Conservation (phyloP, 2,888 invertebrate species). For the Sympetrum striolatum region DNA sequence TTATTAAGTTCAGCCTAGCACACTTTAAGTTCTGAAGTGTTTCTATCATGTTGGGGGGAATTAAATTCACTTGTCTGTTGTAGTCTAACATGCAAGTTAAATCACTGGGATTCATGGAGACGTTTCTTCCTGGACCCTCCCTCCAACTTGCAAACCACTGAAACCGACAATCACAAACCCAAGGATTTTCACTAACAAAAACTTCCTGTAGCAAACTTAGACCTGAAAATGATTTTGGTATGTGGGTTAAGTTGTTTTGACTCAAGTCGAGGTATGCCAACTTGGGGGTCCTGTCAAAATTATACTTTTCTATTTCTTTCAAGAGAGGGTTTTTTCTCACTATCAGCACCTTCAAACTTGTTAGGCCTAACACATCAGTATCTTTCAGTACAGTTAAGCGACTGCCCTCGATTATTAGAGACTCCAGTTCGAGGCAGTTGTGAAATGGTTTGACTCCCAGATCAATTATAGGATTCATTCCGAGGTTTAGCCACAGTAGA, state of each 20-base stretch:
- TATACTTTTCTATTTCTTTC: conserved; percentile 68
- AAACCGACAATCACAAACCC: conserved; percentile 87
- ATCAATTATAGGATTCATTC: conserved; percentile 64
- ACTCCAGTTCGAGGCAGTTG: conserved; percentile 67
- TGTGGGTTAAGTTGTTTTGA: conserved; percentile 72
- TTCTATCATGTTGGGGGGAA: conserved; percentile 70
- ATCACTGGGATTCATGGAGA: conserved; percentile 17
- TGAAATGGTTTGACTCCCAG: conserved; percentile 70
- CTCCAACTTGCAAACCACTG: conserved; percentile 76
- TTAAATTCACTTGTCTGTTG: conserved; percentile 39
- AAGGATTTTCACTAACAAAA: conserved; percentile 76
- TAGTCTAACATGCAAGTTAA: conserved; percentile 31
- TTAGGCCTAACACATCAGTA: conserved; percentile 71
- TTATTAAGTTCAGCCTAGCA: conserved; percentile 68
- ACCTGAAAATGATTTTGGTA: conserved; percentile 74
- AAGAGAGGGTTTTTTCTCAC: conserved; percentile 69
- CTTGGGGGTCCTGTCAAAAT: conserved; percentile 67
- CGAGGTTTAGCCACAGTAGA: conserved; percentile 66
- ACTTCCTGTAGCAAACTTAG: conserved; percentile 70
- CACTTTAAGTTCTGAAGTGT: conserved; percentile 77
- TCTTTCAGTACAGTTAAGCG: conserved; percentile 71
- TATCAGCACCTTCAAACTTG: conserved; percentile 65
- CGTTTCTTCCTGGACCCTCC: conserved; percentile 50
- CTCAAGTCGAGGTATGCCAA: conserved; percentile 73
- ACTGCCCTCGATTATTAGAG: conserved; percentile 71